Conservation (phyloP, 1,140 invertebrate genomes). For the Euwallacea similis region DNA sequence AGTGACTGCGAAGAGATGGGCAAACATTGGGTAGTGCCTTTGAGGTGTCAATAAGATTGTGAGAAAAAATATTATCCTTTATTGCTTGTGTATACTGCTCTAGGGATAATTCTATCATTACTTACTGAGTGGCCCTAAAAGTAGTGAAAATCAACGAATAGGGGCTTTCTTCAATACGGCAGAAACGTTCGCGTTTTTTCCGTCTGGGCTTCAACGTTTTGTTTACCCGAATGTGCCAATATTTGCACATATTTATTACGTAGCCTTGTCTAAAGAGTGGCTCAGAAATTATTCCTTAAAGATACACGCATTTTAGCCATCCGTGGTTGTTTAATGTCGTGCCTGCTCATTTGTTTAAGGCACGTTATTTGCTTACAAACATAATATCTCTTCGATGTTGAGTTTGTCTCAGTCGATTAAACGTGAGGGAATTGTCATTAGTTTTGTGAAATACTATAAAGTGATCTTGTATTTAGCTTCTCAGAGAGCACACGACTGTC, state of each 20-base stretch:
- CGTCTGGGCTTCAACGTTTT: conserved; percentile 16
- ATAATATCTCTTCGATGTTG: conserved; percentile 6
- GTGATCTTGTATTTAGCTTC: not conserved
- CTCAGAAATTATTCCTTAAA: conserved; percentile 15
- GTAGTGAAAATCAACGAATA: too few species aligned
- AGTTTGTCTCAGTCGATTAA: conserved; percentile 2
- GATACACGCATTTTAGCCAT: conserved; percentile 6
- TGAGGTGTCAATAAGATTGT: conserved; percentile 27
- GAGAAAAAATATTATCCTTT: conserved; percentile 9
- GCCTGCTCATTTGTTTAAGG: conserved; percentile 21
- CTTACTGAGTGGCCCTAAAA: too few species aligned
- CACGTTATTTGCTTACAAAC: conserved; percentile 18
- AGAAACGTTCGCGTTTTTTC: conserved; percentile 7
- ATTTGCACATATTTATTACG: conserved; percentile 29
- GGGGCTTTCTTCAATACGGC: too few species aligned
- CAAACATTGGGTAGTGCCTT: conserved; percentile 32
- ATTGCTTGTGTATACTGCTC: too few species aligned
- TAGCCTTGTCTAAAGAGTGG: conserved; percentile 23
- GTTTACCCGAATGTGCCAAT: conserved; percentile 20
- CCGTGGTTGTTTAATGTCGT: conserved; percentile 9
- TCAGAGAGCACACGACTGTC: not conserved
- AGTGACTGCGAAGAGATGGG: conserved; percentile 32
- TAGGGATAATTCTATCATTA: too few species aligned
- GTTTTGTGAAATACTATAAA: not conserved
- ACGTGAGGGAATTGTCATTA: not conserved